Percentiles rank a stretch among this genome's conserved stretches.
Evolutionary conservation across 2,113 vertebrate species (phyloP).

Genomic region (Guaruba guarouba): DNA sequence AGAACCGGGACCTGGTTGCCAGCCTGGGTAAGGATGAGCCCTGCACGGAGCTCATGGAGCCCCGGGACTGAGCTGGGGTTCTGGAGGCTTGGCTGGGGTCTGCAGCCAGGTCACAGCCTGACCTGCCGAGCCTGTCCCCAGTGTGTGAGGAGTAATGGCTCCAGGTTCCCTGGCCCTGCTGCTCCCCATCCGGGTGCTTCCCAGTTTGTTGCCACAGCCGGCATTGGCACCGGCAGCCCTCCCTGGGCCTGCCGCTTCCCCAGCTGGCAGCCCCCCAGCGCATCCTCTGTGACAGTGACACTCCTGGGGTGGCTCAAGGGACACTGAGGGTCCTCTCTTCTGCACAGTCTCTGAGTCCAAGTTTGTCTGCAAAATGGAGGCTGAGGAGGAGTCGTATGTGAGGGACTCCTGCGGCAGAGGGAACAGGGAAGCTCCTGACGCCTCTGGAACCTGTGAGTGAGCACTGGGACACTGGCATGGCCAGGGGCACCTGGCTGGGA

Average conservation of each 20-base stretch:
- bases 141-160: background rate
- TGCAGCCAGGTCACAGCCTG: background rate
- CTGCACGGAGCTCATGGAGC: background rate
- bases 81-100: background rate
- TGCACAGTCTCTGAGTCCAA: background rate
- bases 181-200: background rate
- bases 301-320: accelerated
- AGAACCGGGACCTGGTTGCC: constrained; percentile 12
- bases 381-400: background rate
- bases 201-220: accelerated
- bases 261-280: background rate
- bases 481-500: background rate
- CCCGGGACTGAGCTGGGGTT: background rate
- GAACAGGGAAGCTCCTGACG: accelerated
- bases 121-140: background rate
- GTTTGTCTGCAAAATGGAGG: background rate
- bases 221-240: background rate
- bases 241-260: background rate
- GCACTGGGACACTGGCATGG: too few species aligned
- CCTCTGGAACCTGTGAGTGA: background rate
- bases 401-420: accelerated
- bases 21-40: constrained; percentile 27
- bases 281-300: background rate
- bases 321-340: background rate
- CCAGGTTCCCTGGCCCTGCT: background rate